A percentile compares a stretch with the other conserved stretches of the same genome.
phyloP scores from a whole-genome alignment of 2,113 vertebrate species.

The Leptobrachium leishanense region DNA sequence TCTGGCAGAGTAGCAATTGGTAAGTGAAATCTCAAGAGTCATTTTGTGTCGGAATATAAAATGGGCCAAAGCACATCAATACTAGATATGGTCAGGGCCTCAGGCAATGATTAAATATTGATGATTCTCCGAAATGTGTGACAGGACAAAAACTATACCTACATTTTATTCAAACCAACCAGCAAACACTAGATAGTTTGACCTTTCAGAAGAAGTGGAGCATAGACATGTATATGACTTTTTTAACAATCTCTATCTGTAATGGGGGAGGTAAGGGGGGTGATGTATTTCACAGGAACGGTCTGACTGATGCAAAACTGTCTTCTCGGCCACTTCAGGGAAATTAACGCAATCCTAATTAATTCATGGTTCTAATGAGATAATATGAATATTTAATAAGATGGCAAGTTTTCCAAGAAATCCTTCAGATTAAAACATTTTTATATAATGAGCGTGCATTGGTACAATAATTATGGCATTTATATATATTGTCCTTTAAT shows the following conservation, averaged over 20 bases:
- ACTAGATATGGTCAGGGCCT: conserved; percentile 46
- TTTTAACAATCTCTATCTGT: conserved; percentile 27
- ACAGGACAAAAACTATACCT: conserved; percentile 48
- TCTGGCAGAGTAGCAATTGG: conserved; percentile 41
- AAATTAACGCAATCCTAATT: neutral
- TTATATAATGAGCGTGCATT: no score
- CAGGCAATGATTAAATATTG: conserved; percentile 49
- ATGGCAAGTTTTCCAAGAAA: no score
- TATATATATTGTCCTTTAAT: no score
- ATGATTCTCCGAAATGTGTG: conserved; percentile 48
- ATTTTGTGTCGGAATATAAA: conserved; percentile 47
- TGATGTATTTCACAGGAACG: conserved; percentile 6
- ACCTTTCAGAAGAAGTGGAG: conserved; percentile 40
- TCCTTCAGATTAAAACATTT: no score
- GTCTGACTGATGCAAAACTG: conserved; percentile 6
- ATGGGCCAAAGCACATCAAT: conserved; percentile 45
- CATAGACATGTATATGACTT: conserved; percentile 45
- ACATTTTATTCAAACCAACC: conserved; percentile 49
- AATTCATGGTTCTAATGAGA: neutral
- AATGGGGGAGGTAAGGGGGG: neutral
- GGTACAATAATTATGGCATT: no score
- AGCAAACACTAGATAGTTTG: conserved; percentile 36
- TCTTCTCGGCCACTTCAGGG: neutral
- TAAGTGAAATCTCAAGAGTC: conserved; percentile 47
- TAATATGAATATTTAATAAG: neutral